Conservation (phyloP, 2,888 invertebrate species). For the Idaea aversata region DNA sequence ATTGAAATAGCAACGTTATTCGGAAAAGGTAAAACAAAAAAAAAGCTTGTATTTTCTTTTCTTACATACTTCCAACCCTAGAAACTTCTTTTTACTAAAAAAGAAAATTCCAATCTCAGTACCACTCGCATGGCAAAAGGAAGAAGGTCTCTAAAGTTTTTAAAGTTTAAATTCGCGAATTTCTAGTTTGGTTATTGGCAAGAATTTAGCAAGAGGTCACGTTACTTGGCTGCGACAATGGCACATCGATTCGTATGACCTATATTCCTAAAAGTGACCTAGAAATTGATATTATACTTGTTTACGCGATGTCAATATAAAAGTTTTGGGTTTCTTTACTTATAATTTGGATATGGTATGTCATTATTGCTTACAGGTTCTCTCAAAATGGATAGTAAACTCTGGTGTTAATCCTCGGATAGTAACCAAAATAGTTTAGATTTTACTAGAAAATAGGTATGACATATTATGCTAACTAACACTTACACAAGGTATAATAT, state of each 20-base stretch:
- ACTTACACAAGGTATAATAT: neutral
- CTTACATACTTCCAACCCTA: too few species aligned
- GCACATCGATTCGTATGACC: neutral
- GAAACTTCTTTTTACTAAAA: too few species aligned
- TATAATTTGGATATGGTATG: neutral
- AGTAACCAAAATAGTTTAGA: neutral
- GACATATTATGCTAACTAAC: neutral
- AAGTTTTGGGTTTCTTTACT: neutral
- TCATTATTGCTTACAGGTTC: neutral
- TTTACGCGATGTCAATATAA: neutral
- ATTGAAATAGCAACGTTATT: neutral
- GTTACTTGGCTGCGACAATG: neutral
- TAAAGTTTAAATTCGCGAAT: neutral
- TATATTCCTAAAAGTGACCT: slow-evolving; percentile 1
- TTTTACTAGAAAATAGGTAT: neutral
- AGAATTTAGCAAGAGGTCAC: neutral
- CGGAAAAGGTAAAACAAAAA: neutral
- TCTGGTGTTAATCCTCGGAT: too few species aligned
- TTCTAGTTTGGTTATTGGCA: neutral
- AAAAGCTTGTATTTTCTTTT: too few species aligned
- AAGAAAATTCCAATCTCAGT: too few species aligned
- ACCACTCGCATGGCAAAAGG: neutral
- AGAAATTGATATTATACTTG: neutral
- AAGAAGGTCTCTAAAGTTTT: neutral
- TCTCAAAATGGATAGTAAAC: neutral